Conservation (phyloP, 2,797 vertebrate genomes). For the Meda fulgida region DNA sequence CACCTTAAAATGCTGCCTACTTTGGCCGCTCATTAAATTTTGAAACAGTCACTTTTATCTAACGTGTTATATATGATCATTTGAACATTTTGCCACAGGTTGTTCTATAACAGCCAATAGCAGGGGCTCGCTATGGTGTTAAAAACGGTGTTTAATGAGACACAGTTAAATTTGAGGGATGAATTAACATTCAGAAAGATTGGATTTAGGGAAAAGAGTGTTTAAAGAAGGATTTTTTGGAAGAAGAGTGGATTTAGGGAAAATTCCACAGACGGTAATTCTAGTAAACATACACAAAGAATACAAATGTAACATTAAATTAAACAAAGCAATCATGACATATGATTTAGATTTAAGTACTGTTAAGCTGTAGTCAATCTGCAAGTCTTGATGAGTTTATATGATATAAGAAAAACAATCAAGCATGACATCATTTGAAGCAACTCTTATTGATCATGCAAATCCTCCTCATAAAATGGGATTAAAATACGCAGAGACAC, state of each 20-base stretch:
- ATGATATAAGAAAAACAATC: neutral
- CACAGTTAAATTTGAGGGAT: neutral
- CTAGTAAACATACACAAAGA: neutral
- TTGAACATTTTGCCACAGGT: neutral
- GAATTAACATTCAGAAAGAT: neutral
- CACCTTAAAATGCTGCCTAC: neutral
- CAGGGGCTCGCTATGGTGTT: neutral
- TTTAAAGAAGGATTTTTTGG: neutral
- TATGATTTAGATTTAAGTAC: neutral
- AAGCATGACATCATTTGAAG: constrained; percentile 21
- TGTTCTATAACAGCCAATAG: neutral
- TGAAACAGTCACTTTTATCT: neutral
- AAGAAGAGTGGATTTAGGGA: neutral
- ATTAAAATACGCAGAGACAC: neutral
- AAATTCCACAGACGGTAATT: neutral
- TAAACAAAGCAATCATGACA: constrained; percentile 3
- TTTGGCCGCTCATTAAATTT: neutral
- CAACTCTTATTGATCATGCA: constrained; percentile 22
- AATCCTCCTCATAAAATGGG: neutral
- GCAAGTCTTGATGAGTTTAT: neutral
- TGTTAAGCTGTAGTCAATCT: constrained; percentile 6
- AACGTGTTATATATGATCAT: neutral
- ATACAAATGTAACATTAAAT: neutral
- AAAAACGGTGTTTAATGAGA: neutral
- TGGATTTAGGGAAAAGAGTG: neutral